phyloP scores from a whole-genome alignment of 2,113 vertebrate species.

The Gadus macrocephalus region DNA sequence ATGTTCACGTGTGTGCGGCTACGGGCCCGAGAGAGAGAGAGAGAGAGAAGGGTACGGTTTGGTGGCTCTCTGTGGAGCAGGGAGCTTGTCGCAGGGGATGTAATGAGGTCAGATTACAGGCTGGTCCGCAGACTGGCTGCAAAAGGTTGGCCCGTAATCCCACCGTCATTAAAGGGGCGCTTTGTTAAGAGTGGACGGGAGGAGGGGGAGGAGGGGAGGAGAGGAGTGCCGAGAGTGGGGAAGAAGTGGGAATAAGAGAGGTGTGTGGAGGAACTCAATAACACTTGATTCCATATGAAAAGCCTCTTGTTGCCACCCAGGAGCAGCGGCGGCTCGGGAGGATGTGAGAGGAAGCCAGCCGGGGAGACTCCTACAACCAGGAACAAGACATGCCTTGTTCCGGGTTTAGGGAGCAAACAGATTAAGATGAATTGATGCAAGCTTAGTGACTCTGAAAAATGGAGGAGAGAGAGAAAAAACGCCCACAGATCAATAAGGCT shows the following conservation, averaged over 20 bases:
- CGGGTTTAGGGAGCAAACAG: conserved; percentile 75
- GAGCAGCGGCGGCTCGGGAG: conserved; percentile 62
- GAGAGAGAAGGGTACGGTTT: conserved; percentile 59
- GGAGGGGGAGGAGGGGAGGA: conserved; percentile 53
- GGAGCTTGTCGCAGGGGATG: conserved; percentile 72
- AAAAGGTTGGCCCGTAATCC: conserved; percentile 75
- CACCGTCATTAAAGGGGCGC: conserved; percentile 74
- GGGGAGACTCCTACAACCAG: conserved; percentile 69
- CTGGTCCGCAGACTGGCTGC: conserved; percentile 67
- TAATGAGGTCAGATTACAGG: conserved; percentile 82
- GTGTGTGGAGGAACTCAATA: conserved; percentile 74
- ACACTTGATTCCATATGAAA: conserved; percentile 79
- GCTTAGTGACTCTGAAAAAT: conserved; percentile 75
- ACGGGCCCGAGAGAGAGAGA: conserved; percentile 22
- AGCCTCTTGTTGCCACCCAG: conserved; percentile 76
- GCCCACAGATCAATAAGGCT: conserved; percentile 73
- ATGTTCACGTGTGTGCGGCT: conserved; percentile 40
- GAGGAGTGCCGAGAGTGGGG: conserved; percentile 57
- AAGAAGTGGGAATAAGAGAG: conserved; percentile 60
- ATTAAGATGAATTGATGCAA: conserved; percentile 77
- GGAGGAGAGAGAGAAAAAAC: conserved; percentile 50
- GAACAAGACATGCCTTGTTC: conserved; percentile 79
- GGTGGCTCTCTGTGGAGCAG: conserved; percentile 63
- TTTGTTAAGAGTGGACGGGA: conserved; percentile 68
- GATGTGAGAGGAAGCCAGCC: conserved; percentile 71